phyloP scores from a whole-genome alignment of 2,797 vertebrate species.

The Rhinoraja longicauda region DNA sequence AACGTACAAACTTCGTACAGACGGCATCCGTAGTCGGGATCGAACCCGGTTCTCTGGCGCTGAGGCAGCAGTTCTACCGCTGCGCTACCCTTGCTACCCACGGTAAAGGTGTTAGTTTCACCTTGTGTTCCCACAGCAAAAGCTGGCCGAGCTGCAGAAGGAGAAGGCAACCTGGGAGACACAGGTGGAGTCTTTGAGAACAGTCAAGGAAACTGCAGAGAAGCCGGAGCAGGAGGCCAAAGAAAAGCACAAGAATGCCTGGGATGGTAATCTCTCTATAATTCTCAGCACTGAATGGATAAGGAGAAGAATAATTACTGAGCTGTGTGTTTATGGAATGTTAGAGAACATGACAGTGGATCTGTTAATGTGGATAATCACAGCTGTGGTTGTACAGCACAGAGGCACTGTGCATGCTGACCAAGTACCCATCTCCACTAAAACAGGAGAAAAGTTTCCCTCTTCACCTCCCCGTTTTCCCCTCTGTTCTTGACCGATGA shows the following conservation, averaged over 20 bases:
- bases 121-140: conserved; percentile 52
- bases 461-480: background rate
- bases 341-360: background rate
- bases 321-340: background rate
- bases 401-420: too few relatives aligned
- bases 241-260: conserved; percentile 73
- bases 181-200: conserved; percentile 65
- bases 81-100: too few relatives aligned
- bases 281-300: too few relatives aligned
- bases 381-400: too few relatives aligned
- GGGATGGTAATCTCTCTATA: conserved; percentile 67
- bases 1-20: too few relatives aligned
- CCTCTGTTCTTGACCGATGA: background rate
- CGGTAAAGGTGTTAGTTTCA: background rate
- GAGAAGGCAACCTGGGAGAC: conserved; percentile 65
- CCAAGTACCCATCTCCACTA: background rate
- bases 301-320: background rate
- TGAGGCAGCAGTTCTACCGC: too few relatives aligned
- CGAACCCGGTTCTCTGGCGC: too few relatives aligned
- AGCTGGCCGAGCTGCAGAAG: conserved; percentile 61
- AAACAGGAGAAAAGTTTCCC: background rate
- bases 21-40: too few relatives aligned
- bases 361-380: background rate
- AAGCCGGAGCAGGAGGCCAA: conserved; percentile 80
- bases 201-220: conserved; percentile 72